Evolutionary conservation across 2,888 invertebrate species (phyloP), one percentile per base, ranked within the genome.

Genomic region (Orchestes rusci): DNA sequence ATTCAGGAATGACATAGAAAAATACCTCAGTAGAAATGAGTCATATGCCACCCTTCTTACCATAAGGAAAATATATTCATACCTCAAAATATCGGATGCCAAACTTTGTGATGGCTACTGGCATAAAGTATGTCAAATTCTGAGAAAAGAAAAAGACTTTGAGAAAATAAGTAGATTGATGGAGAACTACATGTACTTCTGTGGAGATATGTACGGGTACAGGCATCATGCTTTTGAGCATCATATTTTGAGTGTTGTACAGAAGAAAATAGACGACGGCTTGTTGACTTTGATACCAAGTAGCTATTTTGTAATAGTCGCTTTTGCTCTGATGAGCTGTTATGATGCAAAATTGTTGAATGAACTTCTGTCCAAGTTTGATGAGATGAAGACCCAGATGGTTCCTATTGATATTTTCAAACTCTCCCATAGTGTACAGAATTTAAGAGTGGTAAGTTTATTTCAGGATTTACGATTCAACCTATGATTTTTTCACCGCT

Each of bases 111-210:
- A 72, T 50, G 44, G 53, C 2, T 74, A 72, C 52, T 76, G 76
- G 76, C 57, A 63, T 5, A 63, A 62, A 39, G 62, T 71, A 1
- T 43, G 73, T 1, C 37, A 58, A 2, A 55, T 64, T 30, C 45
- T 75, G 28, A 55, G 66, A 5, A 43, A 52, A 2, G 52, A 59
- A 17, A 43, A 55, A 0, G 52, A 64, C 30, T 48, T 58, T n/a
- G 54, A 62, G 29, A 59, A 60, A 34, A 55, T 73, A 29, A 45
- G 71, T 5, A 65, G 62, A 19, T 62, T 73, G 27, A 71, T 71
- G 47, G 67, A 71, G 42, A 70, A 71, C 43, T 77, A 77, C 53
- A 70, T 75, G 66, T 66, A 70, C 55, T 76, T 75, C 53, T 72
- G 72, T 50, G 71, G 70, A 40, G 73, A 74, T 55, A 56, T 75